Conservation (phyloP, 2,888 invertebrate genomes). For the Megalurothrips usitatus region DNA sequence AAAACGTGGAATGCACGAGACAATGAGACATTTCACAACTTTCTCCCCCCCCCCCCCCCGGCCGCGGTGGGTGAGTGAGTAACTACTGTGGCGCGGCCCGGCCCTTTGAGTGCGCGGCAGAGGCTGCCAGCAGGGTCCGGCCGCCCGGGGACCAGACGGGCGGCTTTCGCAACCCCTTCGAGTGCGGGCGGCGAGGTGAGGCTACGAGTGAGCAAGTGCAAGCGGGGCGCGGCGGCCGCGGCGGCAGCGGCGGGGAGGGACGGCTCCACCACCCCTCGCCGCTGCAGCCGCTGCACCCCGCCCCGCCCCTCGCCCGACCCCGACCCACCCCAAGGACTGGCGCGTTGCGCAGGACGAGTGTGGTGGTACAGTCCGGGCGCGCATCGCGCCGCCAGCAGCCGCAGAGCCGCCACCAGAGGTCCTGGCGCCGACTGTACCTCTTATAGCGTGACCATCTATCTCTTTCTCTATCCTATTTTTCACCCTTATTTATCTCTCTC, state of each 20-base stretch:
- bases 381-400: too few relatives aligned
- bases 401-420: too few relatives aligned
- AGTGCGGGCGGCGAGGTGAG: neutral
- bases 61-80: too few relatives aligned
- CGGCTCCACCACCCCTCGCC: neutral
- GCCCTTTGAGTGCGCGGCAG: neutral
- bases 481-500: neutral
- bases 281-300: neutral
- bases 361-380: too few relatives aligned
- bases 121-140: neutral
- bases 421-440: too few relatives aligned
- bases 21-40: too few relatives aligned
- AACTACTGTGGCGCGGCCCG: too few relatives aligned
- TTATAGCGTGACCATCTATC: neutral
- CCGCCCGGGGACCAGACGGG: neutral
- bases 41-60: too few relatives aligned
- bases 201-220: neutral
- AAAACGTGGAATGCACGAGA: too few relatives aligned
- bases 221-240: neutral
- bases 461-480: neutral
- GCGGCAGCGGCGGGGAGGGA: neutral
- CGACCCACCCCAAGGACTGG: neutral
- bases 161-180: neutral
- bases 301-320: neutral
- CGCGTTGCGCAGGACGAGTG: neutral